Evolutionary conservation across 2,113 vertebrate species (phyloP).

Genomic region (Scomber scombrus): DNA sequence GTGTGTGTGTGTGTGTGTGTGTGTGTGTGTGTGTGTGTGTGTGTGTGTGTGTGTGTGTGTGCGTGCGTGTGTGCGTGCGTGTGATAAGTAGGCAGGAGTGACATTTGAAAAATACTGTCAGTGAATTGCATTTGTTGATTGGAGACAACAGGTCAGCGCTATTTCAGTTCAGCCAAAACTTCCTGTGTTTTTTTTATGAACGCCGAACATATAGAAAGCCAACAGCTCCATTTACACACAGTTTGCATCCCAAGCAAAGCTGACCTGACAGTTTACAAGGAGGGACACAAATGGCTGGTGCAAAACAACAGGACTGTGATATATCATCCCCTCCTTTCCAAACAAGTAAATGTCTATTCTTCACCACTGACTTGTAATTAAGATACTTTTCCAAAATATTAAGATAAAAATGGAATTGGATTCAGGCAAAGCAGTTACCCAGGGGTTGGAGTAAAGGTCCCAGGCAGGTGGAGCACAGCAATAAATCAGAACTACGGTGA

Average conservation of each 20-base stretch:
- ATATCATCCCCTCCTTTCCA: conserved; percentile 26
- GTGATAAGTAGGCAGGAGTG: conserved; percentile 53
- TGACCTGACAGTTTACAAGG: conserved; percentile 54
- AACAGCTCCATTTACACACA: conserved; percentile 28
- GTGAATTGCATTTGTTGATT: conserved; percentile 7
- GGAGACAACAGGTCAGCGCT: conserved; percentile 26
- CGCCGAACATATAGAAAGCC: conserved; percentile 9
- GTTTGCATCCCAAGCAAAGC: conserved; percentile 42
- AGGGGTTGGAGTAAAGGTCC: conserved; percentile 37
- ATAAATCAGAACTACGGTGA: conserved; percentile 68
- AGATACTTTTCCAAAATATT: conserved; percentile 42
- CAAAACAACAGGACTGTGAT: conserved; percentile 31
- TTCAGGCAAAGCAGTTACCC: conserved; percentile 16
- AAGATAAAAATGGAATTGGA: conserved; percentile 47
- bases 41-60: background rate
- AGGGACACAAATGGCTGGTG: conserved; percentile 24
- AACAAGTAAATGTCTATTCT: conserved; percentile 30
- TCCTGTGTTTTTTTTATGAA: background rate
- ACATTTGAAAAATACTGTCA: conserved; percentile 54
- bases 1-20: too few relatives aligned
- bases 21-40: conserved; percentile 10
- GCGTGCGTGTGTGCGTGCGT: conserved; percentile 16
- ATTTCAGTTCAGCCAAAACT: conserved; percentile 18
- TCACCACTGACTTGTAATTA: conserved; percentile 33
- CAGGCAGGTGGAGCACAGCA: conserved; percentile 32